Percentiles rank a stretch among this genome's conserved stretches.
Evolutionary conservation across 2,888 invertebrate species (phyloP).

Genomic region (Selenia dentaria): DNA sequence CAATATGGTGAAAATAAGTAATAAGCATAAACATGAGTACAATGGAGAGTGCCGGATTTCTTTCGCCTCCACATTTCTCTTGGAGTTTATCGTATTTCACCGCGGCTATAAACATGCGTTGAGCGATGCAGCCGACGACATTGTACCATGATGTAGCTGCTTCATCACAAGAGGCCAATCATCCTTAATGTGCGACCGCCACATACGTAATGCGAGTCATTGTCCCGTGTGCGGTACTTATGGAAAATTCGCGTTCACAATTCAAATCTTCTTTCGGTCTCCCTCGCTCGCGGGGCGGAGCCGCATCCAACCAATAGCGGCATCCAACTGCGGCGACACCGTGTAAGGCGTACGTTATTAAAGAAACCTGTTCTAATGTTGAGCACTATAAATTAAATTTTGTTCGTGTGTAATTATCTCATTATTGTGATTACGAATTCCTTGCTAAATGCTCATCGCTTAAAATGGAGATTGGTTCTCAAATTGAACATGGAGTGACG

Average conservation of each 20-base stretch:
- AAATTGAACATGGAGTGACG: slow-evolving; percentile 58
- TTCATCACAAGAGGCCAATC: slow-evolving; percentile 84
- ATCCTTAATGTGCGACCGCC: slow-evolving; percentile 82
- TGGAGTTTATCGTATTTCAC: slow-evolving; percentile 78
- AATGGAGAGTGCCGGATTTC: slow-evolving; percentile 75
- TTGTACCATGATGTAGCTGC: slow-evolving; percentile 81
- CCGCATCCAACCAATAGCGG: slow-evolving; percentile 80
- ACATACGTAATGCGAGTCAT: slow-evolving; percentile 85
- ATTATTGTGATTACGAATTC: slow-evolving; percentile 84
- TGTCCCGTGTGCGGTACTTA: slow-evolving; percentile 83
- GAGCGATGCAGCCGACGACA: slow-evolving; percentile 75
- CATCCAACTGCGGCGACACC: slow-evolving; percentile 79
- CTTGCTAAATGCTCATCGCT: slow-evolving; percentile 79
- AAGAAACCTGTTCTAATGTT: slow-evolving; percentile 85
- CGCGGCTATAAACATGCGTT: slow-evolving; percentile 72
- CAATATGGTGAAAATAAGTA: slow-evolving; percentile 78
- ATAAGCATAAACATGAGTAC: slow-evolving; percentile 79
- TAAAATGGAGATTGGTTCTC: slow-evolving; percentile 73
- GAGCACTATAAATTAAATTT: slow-evolving; percentile 85
- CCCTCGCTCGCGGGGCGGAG: slow-evolving; percentile 83
- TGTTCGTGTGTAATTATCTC: slow-evolving; percentile 84
- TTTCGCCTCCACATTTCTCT: slow-evolving; percentile 78
- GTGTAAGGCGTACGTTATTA: slow-evolving; percentile 84
- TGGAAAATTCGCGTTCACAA: slow-evolving; percentile 85
- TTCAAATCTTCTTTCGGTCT: slow-evolving; percentile 83